Conservation (phyloP, 2,113 vertebrate species). For the Atherinomorus stipes region DNA sequence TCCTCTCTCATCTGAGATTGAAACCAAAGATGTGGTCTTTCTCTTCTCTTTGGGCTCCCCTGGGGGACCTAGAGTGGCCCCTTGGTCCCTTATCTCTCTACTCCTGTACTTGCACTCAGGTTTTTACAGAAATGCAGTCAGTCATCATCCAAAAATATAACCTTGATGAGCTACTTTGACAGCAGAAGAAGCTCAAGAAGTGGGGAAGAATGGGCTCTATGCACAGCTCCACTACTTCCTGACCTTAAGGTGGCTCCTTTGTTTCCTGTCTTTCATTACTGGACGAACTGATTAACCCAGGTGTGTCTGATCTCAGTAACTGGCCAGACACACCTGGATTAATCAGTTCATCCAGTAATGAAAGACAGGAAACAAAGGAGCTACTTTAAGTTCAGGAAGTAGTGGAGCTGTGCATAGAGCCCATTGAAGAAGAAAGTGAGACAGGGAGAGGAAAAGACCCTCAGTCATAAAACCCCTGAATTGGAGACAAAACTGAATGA, state of each 20-base stretch:
- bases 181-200: slow-evolving; percentile 77
- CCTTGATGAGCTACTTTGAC: slow-evolving; percentile 79
- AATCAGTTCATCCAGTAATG: too few species aligned
- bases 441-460: slow-evolving; percentile 14
- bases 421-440: slow-evolving; percentile 8
- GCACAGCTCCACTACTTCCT: too few species aligned
- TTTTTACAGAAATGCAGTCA: slow-evolving; percentile 87
- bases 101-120: slow-evolving; percentile 80
- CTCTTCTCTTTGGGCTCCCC: slow-evolving; percentile 73
- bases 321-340: too few species aligned
- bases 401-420: too few species aligned
- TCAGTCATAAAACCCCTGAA: slow-evolving; percentile 31
- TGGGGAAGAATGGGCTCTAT: slow-evolving; percentile 34
- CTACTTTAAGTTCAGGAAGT: too few species aligned
- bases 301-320: too few species aligned
- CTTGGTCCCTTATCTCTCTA: slow-evolving; percentile 48
- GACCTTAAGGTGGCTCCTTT: too few species aligned
- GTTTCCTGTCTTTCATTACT: too few species aligned
- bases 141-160: slow-evolving; percentile 86
- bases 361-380: too few species aligned
- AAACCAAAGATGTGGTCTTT: slow-evolving; percentile 62
- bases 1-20: slow-evolving; percentile 51
- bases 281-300: too few species aligned
- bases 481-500: slow-evolving; percentile 27
- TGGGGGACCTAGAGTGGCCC: slow-evolving; percentile 67